These are phyloP conservation scores for Portevinia maculata DNA, from an alignment of 2,888 invertebrate species.

Conservation along the genomic window DNA sequence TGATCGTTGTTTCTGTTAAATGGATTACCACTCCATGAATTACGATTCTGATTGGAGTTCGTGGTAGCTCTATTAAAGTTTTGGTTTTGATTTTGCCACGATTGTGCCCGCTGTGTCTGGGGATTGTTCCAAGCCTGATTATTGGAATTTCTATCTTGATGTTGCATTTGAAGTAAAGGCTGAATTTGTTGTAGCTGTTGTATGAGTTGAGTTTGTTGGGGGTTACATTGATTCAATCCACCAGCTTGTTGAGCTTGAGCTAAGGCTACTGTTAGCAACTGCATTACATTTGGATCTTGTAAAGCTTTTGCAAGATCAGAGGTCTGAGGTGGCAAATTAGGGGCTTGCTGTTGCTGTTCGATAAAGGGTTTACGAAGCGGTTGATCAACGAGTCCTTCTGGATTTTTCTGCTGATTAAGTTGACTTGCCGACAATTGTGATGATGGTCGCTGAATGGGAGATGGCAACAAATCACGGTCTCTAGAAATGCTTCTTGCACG, in stretches of 20 bases:
- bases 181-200: conserved; percentile 64
- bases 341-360: conserved; percentile 1
- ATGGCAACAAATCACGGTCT: conserved; percentile 40
- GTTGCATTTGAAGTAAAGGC: conserved; percentile 48
- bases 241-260: conserved; percentile 78
- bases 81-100: conserved; percentile 42
- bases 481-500: conserved; percentile 51
- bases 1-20: conserved; percentile 40
- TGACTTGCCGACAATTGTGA: conserved; percentile 48
- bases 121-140: conserved; percentile 54
- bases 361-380: not conserved
- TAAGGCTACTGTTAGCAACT: conserved; percentile 79
- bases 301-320: conserved; percentile 78
- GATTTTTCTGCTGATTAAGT: not conserved
- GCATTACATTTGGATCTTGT: conserved; percentile 80
- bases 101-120: conserved; percentile 10
- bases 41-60: conserved; percentile 31
- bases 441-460: conserved; percentile 42
- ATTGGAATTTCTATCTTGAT: conserved; percentile 32
- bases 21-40: conserved; percentile 34
- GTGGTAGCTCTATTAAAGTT: conserved; percentile 12
- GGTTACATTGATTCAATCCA: conserved; percentile 26
- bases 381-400: not conserved
- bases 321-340: conserved; percentile 46
- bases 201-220: conserved; percentile 48